These are phyloP conservation scores for Macrophya alboannulata DNA, from an alignment of 2,888 invertebrate species.

Conservation along the genomic window DNA sequence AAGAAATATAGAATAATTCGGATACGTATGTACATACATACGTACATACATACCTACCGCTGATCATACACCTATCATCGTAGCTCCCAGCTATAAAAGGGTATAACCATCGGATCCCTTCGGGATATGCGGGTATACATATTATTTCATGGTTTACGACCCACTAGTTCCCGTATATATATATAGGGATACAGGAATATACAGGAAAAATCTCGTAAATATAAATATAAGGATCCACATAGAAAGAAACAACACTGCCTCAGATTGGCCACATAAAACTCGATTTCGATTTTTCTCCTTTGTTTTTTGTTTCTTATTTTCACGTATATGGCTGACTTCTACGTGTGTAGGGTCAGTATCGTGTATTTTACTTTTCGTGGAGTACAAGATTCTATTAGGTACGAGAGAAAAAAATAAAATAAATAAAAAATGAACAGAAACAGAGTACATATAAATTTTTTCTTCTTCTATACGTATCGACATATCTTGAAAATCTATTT, in stretches of 20 bases:
- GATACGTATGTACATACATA: background rate
- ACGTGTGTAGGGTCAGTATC: no score
- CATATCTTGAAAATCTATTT: background rate
- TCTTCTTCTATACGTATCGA: no score
- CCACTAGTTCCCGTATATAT: background rate
- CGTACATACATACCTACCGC: background rate
- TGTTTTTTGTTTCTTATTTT: no score
- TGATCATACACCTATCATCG: background rate
- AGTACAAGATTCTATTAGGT: no score
- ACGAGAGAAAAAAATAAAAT: no score
- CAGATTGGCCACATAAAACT: slow-evolving; percentile 1
- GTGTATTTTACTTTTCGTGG: no score
- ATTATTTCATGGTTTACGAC: slow-evolving; percentile 28
- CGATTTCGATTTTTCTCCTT: background rate
- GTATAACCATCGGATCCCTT: slow-evolving; percentile 1
- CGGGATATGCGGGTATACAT: slow-evolving; percentile 15
- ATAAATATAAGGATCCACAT: background rate
- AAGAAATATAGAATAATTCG: background rate
- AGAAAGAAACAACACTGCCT: background rate
- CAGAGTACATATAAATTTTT: no score
- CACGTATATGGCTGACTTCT: no score
- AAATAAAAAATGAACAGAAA: no score
- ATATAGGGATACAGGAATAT: background rate
- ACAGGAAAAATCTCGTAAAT: slow-evolving; percentile 18
- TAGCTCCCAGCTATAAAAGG: background rate